These are phyloP conservation scores for Clivina fossor DNA, from an alignment of 2,888 invertebrate genomes.

Conservation along the genomic window DNA sequence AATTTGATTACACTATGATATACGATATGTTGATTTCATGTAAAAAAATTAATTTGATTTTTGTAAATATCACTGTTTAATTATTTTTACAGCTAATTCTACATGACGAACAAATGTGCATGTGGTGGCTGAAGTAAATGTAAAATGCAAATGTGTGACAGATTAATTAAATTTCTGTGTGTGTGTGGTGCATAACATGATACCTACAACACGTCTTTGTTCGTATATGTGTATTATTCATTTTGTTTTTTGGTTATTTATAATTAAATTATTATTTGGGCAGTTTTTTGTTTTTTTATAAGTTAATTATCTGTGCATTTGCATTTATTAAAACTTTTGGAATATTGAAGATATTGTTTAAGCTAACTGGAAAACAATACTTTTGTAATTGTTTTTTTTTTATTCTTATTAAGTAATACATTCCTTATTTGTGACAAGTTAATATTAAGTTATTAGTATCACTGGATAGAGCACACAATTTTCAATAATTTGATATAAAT, in stretches of 20 bases:
- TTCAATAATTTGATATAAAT: too few relatives aligned
- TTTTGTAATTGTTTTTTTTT: too few relatives aligned
- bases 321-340: too few relatives aligned
- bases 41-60: neutral
- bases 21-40: neutral
- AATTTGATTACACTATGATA: neutral
- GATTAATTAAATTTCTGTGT: constrained; percentile 29
- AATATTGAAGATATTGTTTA: too few relatives aligned
- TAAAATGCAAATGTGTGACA: constrained; percentile 30
- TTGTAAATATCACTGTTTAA: constrained; percentile 4
- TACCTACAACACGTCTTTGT: constrained; percentile 4
- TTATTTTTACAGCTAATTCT: constrained; percentile 18
- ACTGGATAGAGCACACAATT: too few relatives aligned
- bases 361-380: too few relatives aligned
- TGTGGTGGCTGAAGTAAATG: constrained; percentile 23
- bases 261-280: constrained; percentile 26
- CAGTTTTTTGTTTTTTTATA: constrained; percentile 10
- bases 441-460: too few relatives aligned
- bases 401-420: too few relatives aligned
- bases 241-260: constrained; percentile 10
- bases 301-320: too few relatives aligned
- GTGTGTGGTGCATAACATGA: too few relatives aligned
- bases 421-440: too few relatives aligned
- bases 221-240: constrained; percentile 10
- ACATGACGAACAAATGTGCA: constrained; percentile 22